phyloP scores from a whole-genome alignment of 2,888 invertebrate species.

The Allophyes oxyacanthae region DNA sequence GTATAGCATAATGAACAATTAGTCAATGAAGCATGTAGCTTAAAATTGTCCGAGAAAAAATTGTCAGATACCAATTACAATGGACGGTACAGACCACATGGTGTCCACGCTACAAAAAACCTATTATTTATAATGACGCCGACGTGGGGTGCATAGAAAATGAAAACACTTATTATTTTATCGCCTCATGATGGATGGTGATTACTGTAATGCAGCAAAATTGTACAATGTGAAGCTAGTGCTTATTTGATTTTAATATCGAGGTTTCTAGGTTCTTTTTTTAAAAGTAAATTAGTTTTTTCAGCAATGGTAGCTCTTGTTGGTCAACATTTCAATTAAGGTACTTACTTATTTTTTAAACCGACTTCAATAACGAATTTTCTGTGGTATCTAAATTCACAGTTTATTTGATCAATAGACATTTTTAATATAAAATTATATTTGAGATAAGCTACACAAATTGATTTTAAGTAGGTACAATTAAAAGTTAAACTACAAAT shows the following conservation, averaged over 20 bases:
- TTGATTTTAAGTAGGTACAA: too few relatives aligned
- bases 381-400: too few relatives aligned
- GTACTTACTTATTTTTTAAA: too few relatives aligned
- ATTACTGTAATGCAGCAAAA: constrained; percentile 71
- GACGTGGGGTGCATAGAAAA: constrained; percentile 81
- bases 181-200: constrained; percentile 78
- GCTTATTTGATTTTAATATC: constrained; percentile 48
- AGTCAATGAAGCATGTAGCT: constrained; percentile 36
- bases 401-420: too few relatives aligned
- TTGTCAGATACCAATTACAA: constrained; percentile 46
- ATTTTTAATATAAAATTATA: too few relatives aligned
- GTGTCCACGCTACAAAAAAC: constrained; percentile 75
- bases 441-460: too few relatives aligned
- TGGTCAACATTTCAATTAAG: too few relatives aligned
- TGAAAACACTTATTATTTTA: constrained; percentile 82
- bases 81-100: constrained; percentile 66
- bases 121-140: constrained; percentile 73
- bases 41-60: constrained; percentile 31
- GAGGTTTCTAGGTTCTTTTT: background rate
- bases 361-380: too few relatives aligned
- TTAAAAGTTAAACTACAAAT: too few relatives aligned
- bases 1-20: constrained; percentile 39
- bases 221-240: constrained; percentile 46
- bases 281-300: background rate
- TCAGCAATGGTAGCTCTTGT: background rate